Evolutionary conservation across 2,888 invertebrate species (phyloP).

Genomic region (Pterostichus madidus): DNA sequence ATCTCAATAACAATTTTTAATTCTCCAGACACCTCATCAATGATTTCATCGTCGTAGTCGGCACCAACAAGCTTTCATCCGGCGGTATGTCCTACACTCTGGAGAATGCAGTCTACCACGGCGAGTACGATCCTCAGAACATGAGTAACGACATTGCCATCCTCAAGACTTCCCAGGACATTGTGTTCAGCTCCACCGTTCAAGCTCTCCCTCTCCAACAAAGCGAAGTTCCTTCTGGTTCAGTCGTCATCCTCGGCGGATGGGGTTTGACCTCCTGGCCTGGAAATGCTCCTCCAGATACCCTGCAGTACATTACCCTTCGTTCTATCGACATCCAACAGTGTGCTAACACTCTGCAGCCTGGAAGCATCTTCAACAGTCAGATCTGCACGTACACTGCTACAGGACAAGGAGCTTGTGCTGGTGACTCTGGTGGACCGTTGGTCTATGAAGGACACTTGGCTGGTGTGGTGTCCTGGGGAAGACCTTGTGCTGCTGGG

Average conservation of each 20-base stretch:
- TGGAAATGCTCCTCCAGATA: not conserved
- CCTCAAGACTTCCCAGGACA: conserved; percentile 8
- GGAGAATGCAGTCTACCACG: conserved; percentile 28
- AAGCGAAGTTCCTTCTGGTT: not conserved
- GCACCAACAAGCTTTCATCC: not conserved
- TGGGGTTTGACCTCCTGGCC: conserved; percentile 41
- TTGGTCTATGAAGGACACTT: conserved; percentile 22
- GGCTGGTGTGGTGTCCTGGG: conserved; percentile 52
- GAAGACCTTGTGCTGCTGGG: conserved; percentile 41
- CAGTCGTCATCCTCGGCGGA: conserved; percentile 32
- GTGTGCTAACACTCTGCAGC: not conserved
- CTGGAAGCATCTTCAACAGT: conserved; percentile 1
- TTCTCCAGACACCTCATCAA: conserved; percentile 9
- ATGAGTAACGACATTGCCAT: conserved; percentile 24
- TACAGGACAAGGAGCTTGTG: conserved; percentile 48
- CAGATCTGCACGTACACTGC: conserved; percentile 52
- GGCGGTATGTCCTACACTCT: conserved; percentile 17
- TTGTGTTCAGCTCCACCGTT: not conserved
- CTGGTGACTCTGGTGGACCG: conserved; percentile 46
- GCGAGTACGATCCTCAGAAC: conserved; percentile 1
- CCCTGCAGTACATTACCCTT: not conserved
- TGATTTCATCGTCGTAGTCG: conserved; percentile 41
- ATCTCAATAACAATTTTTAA: too few species aligned
- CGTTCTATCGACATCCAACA: conserved; percentile 1
- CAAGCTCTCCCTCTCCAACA: conserved; percentile 8